Conservation (phyloP, 2,888 invertebrate species). For the Microctonus aethiopoides region DNA sequence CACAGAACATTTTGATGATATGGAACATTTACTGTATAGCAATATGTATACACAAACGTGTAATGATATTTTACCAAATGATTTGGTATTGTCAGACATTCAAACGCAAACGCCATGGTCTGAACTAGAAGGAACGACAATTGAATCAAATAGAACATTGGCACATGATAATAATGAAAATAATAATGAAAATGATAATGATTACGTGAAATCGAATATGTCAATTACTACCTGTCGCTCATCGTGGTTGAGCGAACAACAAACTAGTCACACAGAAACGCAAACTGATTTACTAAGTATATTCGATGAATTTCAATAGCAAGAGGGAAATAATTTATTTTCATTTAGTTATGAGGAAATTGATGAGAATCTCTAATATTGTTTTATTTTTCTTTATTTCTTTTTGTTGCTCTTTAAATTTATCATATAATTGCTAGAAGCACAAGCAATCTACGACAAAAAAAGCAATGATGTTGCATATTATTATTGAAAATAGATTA, state of each 20-base stretch:
- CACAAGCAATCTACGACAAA: slow-evolving; percentile 6
- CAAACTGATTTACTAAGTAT: slow-evolving; percentile 68
- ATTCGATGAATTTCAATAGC: slow-evolving; percentile 56
- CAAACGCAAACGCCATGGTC: slow-evolving; percentile 76
- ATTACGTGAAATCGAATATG: slow-evolving; percentile 48
- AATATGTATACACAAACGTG: slow-evolving; percentile 71
- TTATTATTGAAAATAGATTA: not conserved
- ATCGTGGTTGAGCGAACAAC: slow-evolving; percentile 54
- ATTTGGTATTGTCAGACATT: slow-evolving; percentile 72
- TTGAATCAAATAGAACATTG: slow-evolving; percentile 73
- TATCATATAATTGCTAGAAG: slow-evolving; percentile 21
- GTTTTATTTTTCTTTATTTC: not conserved
- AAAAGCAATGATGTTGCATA: not conserved
- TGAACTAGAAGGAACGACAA: slow-evolving; percentile 67
- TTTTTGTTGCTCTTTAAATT: slow-evolving; percentile 14
- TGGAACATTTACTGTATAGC: slow-evolving; percentile 66
- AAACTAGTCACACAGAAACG: slow-evolving; percentile 70
- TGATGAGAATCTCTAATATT: slow-evolving; percentile 1
- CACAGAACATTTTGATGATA: slow-evolving; percentile 64
- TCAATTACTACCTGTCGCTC: slow-evolving; percentile 47
- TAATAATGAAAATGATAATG: slow-evolving; percentile 28
- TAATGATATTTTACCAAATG: slow-evolving; percentile 70
- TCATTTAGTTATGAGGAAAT: not conserved
- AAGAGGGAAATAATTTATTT: not conserved
- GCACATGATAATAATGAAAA: slow-evolving; percentile 58